Evolutionary conservation across 2,113 vertebrate genomes (phyloP), one percentile per base, ranked within the genome.

Genomic region (Muntiacus reevesi): DNA sequence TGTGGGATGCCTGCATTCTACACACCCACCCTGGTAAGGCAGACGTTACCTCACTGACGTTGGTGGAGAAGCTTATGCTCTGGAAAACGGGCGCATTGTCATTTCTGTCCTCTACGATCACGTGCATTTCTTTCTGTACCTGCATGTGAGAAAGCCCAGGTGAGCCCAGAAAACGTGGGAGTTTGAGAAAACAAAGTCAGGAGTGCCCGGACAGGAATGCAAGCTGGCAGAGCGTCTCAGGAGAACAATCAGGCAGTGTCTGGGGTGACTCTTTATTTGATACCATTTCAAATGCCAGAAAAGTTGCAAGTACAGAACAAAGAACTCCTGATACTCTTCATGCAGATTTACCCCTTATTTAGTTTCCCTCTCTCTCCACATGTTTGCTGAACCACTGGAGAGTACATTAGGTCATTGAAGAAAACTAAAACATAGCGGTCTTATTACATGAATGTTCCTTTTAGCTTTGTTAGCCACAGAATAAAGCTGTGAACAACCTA

Each of bases 41-140:
- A n/a, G 25, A 33, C 3, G 98, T 98, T 98, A 99, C 99, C 98
- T 99, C 99, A 16, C 0, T 1, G 14, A 99, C 52, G 2, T 7
- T 17, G 47, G 1, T 0, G 25, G 98, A 98, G 95, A 99, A 99
- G 9, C 85, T 94, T 4, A 96, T 17, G 0, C 91, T 11, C 13
- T 59, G 0, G 97, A 99, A 99, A 74, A 97, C 27, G 1, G 99
- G 99, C 0, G 0, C 4, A 0, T 99, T 99, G 97, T 99, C 99
- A 52, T 99, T 99, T 96, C 98, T 98, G 50, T 99, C 99, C 0
- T 0, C 0, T 87, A 99, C 27, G 5, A 99, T 2, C 54, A 99
- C 67, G 0, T 0, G 43, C 74, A 99, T 5, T 0, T 0, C 0
- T 62, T 0, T 57, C 1, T 0, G 0, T 8, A 0, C 47, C 99